Base-by-base conservation (phyloP, 2,797 vertebrate genomes). In the Phrynocephalus forsythii region DNA sequence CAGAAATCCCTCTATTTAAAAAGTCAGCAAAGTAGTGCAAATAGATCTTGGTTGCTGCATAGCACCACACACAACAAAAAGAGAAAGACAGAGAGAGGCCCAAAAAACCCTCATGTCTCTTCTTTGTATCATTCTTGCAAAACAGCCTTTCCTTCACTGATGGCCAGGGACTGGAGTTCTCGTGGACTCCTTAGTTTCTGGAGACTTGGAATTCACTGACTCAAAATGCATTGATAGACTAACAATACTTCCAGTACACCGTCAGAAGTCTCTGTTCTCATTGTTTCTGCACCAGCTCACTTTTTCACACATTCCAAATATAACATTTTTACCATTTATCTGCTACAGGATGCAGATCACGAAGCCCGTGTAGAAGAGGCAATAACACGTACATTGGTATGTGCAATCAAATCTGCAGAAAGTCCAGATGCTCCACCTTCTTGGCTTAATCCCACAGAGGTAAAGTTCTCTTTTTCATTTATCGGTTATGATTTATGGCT, bases 391-490 rank as follows among this genome's bases (percentile, higher is more conserved):
- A 95, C 94, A 8, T 91, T 99, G 0, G 97, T 99, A 28, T 98
- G 97, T 8, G 98, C 98, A 11, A 87, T 99, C 89, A 99, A 99
- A 94, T 96, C 96, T 1, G 93, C 96, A 30, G 96, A 97, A 50
- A 94, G 96, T 16, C 94, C 96, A 0, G 92, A 95, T 88, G 96
- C 96, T 89, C 30, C 90, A 1, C 96, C 96, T 82, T 68, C 92
- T 88, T 99, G 99, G 99, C 96, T 99, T 88, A 99, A 99, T 93
- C 98, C 99, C 86, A 99, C 99, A 0, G 99, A 99, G 98, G 99
- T 99, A 24, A 93, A 85, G 93, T n/a, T 2, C 26, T 72, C 20
- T 85, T 80, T 73, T 90, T 30, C 69, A 89, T 86, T 78, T 86
- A 20, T 90, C 1, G 15, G 82, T 71, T 83, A 63, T 7, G 15